Evolutionary conservation across 1,140 invertebrate genomes (phyloP), one percentile per base, ranked within the genome.

Genomic region (Heliconius nattereri): DNA sequence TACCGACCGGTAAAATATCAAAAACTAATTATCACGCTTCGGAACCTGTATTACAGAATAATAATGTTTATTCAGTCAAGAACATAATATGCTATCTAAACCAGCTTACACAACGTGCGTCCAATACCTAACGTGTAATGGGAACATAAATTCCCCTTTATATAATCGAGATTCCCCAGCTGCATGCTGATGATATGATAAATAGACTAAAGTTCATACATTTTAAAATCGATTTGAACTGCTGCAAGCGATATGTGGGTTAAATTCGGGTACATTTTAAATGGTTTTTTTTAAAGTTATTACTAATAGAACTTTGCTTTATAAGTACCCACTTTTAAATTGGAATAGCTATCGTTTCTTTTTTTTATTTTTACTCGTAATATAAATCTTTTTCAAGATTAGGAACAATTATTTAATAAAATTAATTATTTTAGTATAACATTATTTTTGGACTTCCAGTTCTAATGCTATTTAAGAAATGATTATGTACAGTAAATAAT

Each of bases 251-350:
- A 72, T 73, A 73, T 78, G 20, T 52, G 70, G 71, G 70, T 26
- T 37, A 45, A 45, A 78, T 54, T 66, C 76, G 76, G 40, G 11
- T 76, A 45, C 11, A 32, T 52, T 77, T 70, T 52, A 71, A 74
- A 29, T 74, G 45, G 75, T 75, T 78, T 75, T 81, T 75, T 81
- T 81, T 74, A 78, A 79, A 77, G 13, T 78, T 73, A 77, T 81
- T 74, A 73, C 40, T 57, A 73, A 70, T 66, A 66, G 1, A 49
- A 7, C n/a, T 37, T 16, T 73, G 45, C 13, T 78, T 76, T 32
- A 7, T 76, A 45, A 60, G 57, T 76, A 40, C 45, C 57, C 45
- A n/a, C 37, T 66, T 3, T 40, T 45, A 40, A 73, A 73, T 73
- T 73, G 71, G n/a, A 60, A 60, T 23, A 60, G 54, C 7, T 57